Evolutionary conservation across 1,140 invertebrate species (phyloP), one percentile per base, ranked within the genome.

Genomic region (Sycophila sp.): DNA sequence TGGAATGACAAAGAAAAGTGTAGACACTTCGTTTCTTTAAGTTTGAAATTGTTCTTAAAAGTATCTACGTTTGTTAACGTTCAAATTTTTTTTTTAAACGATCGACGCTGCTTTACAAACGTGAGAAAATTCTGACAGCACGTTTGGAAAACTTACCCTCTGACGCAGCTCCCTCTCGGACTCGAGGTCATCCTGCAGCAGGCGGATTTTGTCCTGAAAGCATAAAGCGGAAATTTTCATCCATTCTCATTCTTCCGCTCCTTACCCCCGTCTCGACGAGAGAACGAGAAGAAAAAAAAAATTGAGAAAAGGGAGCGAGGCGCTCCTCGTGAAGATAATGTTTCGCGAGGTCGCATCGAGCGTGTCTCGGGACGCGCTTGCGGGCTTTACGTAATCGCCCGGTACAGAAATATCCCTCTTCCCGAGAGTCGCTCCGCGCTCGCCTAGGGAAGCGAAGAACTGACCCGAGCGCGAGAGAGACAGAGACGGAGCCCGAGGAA

Each of bases 181-280:
- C 91, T 98, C 96, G 89, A 98, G 90, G 90, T 98, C 96, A 91
- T 98, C 96, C 82, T 97, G 94, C 80, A 98, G 90, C 81, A 98
- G 94, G 87, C 96, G 94, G 87, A 98, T 96, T 90, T 98, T 98
- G 89, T 98, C 96, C 96, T 98, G 90, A 84, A 95, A 93, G 76
- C 82, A 79, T 60, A 63, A 55, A 69, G 15, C n/a, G n/a, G n/a
- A n/a, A n/a, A n/a, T n/a, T n/a, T n/a, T n/a, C 24, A 65, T 53
- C 38, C 26, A n/a, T 19, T 11, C 4, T 10, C 2, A 2, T 4
- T 15, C n/a, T 28, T 38, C 17, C 24, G 24, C 15, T 30, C 1
- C 4, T 30, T 51, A 24, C n/a, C 36, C 26, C 24, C 38, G 11
- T 42, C 8, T 51, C 30, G 2, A n/a, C 3, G 40, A 42, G 19